Conservation (phyloP, 2,113 vertebrate species). For the Dolichotis patagonum region DNA sequence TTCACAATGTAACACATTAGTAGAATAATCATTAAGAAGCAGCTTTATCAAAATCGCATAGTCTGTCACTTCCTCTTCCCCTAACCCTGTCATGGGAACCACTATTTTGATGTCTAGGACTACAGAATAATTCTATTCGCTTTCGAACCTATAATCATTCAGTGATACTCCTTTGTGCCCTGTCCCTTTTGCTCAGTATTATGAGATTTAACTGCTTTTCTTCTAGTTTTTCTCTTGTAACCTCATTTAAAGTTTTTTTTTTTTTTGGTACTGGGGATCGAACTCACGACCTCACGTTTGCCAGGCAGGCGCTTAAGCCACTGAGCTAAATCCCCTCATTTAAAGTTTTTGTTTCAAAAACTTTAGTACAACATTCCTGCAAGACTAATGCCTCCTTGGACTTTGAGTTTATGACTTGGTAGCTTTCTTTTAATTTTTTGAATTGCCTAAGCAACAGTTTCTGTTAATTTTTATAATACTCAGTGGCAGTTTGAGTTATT, state of each 20-base stretch:
- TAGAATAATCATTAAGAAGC: neutral
- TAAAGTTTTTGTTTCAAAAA: constrained; percentile 60
- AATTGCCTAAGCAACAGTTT: constrained; percentile 61
- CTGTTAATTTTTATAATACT: constrained; percentile 50
- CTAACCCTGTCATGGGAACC: neutral
- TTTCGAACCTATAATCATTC: neutral
- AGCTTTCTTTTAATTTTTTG: constrained; percentile 70
- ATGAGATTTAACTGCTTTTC: neutral
- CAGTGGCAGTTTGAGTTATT: constrained; percentile 54
- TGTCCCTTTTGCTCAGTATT: neutral
- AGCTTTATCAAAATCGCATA: neutral
- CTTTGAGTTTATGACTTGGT: constrained; percentile 26
- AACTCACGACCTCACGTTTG: no score
- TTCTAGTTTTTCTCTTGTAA: neutral
- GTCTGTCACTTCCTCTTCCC: neutral
- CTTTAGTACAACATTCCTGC: constrained; percentile 39
- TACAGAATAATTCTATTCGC: neutral
- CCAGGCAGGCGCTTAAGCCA: no score
- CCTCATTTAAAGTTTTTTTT: constrained; percentile 41
- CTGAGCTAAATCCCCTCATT: no score
- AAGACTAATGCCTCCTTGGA: constrained; percentile 36
- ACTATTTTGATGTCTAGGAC: neutral
- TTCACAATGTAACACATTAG: constrained; percentile 3
- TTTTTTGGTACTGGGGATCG: no score
- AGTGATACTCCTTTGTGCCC: neutral